Evolutionary conservation across 2,888 invertebrate species (phyloP).

Genomic region (Morpho helenor): DNA sequence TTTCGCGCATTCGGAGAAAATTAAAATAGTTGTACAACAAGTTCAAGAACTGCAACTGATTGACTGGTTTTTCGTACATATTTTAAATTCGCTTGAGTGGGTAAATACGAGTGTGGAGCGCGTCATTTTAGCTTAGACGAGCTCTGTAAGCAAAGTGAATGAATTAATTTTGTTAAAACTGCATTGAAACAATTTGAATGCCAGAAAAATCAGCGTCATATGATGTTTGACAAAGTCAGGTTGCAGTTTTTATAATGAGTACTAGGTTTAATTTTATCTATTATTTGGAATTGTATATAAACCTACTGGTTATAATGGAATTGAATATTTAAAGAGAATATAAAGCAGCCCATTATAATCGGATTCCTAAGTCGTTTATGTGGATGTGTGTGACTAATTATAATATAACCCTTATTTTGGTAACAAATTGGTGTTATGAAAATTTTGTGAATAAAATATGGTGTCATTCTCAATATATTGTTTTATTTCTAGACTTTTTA

Average conservation of each 20-base stretch:
- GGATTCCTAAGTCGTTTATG: conserved; percentile 61
- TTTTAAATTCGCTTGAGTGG: too few relatives aligned
- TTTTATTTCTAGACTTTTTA: conserved; percentile 15
- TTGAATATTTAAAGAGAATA: conserved; percentile 31
- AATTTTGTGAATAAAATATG: conserved; percentile 76
- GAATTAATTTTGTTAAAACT: not conserved
- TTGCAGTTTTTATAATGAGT: conserved; percentile 20
- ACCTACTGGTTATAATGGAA: conserved; percentile 55
- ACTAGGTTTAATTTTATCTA: conserved; percentile 21
- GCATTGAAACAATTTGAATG: not conserved
- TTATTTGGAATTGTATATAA: conserved; percentile 43
- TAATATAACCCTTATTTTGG: conserved; percentile 75
- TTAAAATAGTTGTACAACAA: too few relatives aligned
- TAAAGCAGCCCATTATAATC: conserved; percentile 50
- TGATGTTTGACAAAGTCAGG: not conserved
- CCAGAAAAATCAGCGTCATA: too few relatives aligned
- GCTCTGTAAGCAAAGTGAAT: too few relatives aligned
- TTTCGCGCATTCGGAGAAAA: too few relatives aligned
- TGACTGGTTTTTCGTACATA: too few relatives aligned
- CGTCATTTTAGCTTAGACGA: too few relatives aligned
- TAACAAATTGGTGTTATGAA: conserved; percentile 77
- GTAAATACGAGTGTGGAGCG: too few relatives aligned
- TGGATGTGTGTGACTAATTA: conserved; percentile 72
- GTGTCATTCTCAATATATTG: conserved; percentile 62
- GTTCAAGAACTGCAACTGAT: too few relatives aligned